Evolutionary conservation across 1,140 invertebrate species (phyloP), one percentile per base, ranked within the genome.

Genomic region (Papilio helenus): DNA sequence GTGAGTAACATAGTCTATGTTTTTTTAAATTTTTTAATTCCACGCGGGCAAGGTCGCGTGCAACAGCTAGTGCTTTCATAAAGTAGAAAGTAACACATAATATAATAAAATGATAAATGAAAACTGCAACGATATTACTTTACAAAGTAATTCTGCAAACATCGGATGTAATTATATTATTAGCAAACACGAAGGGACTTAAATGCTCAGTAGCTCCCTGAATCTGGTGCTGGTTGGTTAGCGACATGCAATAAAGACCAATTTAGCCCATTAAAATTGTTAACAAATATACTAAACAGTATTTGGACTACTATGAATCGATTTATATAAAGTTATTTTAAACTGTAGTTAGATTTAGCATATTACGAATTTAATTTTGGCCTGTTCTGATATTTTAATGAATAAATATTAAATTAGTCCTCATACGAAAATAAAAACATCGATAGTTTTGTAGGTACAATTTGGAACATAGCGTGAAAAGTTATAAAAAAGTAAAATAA

Each of bases 71-170:
- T 20, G 34, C 55, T 46, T 16, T 4, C 16, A 61, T 23, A 61
- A 61, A 61, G 23, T 26, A 61, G 9, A 61, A 61, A 61, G 23
- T 61, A 10, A 23, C 20, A 26, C 20, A 61, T 61, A 61, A 61
- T 23, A 61, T 61, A 10, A 61, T 23, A 12, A 3, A 61, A 61
- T 61, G 20, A 61, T 23, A 12, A 3, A 61, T 12, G 14, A 61
- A 61, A 61, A 61, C 23, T 12, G 23, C 58, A 16, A 34, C 23
- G 23, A 29, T 14, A 34, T 18, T 16, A 68, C 23, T 58, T 61
- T 29, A 68, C 26, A 68, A 68, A 68, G 61, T 29, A 68, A 68
- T 68, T 68, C 26, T 29, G 61, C 61, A 34, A 68, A 68, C 61
- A 68, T 29, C 26, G 12, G 26, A 68, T 68, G 61, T 29, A 65